Conservation (phyloP, 2,113 vertebrate species). For the Phylloscopus trochiloides region DNA sequence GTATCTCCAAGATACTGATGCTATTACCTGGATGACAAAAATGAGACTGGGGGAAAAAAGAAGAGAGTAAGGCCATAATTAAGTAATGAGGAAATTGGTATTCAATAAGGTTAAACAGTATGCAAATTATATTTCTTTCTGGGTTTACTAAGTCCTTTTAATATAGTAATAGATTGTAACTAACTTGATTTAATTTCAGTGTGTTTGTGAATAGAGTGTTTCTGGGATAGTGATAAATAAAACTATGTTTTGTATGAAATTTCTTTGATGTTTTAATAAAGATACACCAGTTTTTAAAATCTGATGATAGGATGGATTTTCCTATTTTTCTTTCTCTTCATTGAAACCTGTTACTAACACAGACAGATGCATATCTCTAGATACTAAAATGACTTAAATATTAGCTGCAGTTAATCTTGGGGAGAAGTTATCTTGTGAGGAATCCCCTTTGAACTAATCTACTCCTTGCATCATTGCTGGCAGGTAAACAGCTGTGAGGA, state of each 20-base stretch:
- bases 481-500: background rate
- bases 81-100: background rate
- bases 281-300: background rate
- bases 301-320: background rate
- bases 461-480: background rate
- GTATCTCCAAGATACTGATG: background rate
- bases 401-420: background rate
- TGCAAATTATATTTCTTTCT: background rate
- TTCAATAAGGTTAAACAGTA: background rate
- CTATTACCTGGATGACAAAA: background rate
- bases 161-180: background rate
- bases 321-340: background rate
- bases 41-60: background rate
- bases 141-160: background rate
- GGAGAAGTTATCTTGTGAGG: background rate
- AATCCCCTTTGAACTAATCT: background rate
- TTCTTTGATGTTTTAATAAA: background rate
- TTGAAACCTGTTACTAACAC: background rate
- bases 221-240: background rate
- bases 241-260: background rate
- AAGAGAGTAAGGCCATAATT: background rate
- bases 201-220: background rate
- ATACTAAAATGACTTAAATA: background rate
- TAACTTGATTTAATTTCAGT: background rate
- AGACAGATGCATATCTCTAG: background rate